Evolutionary conservation across 2,888 invertebrate genomes (phyloP).

Genomic region (Thymelicus sylvestris): DNA sequence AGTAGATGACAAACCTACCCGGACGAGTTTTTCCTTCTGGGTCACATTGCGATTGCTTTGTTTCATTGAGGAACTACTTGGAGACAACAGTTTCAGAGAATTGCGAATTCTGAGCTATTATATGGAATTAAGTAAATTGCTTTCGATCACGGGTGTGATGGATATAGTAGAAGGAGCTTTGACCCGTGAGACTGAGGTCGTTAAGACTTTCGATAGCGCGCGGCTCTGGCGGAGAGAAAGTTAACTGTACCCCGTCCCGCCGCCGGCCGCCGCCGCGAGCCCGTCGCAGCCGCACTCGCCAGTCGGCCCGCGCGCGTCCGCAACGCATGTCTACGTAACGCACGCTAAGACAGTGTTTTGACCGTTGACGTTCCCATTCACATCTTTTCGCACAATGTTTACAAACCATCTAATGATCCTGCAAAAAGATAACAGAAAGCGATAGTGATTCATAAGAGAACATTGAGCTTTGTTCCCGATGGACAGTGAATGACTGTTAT

Average conservation of each 20-base stretch:
- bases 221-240: constrained; percentile 78
- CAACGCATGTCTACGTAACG: constrained; percentile 24
- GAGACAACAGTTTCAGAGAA: background rate
- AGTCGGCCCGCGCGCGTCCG: constrained; percentile 31
- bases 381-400: constrained; percentile 57
- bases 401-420: constrained; percentile 56
- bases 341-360: constrained; percentile 23
- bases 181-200: constrained; percentile 70
- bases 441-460: constrained; percentile 69
- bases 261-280: constrained; percentile 54
- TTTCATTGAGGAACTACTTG: background rate
- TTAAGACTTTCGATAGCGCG: constrained; percentile 79
- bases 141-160: constrained; percentile 26
- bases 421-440: constrained; percentile 70
- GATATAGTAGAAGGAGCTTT: constrained; percentile 60
- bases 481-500: constrained; percentile 26
- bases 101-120: background rate
- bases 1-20: background rate
- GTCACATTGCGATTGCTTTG: background rate
- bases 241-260: constrained; percentile 77
- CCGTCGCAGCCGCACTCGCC: constrained; percentile 49
- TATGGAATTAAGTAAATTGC: background rate
- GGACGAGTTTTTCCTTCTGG: background rate
- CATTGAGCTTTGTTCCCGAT: constrained; percentile 39
- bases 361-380: constrained; percentile 35